Evolutionary conservation across 2,113 vertebrate species (phyloP), one percentile per base, ranked within the genome.

Genomic region (Oreochromis aureus): DNA sequence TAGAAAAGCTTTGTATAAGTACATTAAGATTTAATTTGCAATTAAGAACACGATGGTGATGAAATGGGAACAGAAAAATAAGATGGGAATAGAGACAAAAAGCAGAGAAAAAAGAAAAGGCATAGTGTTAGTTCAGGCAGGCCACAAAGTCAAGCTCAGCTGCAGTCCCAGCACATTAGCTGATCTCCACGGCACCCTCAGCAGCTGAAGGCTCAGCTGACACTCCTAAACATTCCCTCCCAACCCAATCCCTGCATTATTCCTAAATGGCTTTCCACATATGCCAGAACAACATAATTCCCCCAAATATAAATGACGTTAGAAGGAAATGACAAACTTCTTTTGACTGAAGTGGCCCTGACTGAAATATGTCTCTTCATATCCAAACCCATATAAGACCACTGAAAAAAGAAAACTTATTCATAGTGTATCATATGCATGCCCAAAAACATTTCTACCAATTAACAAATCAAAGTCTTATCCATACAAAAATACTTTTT

Each of bases 131-230:
- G 73, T 78, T 78, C 46, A 78, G 46, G 27, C 73, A 51, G 46
- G 73, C 46, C 73, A 78, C 73, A 51, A 78, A 51, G 73, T 53
- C 73, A 5, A 78, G 27, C 27, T 53, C 18, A 53, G 71, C 71
- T 30, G 15, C 1, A 76, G 71, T 19, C 44, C 24, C 24, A 76
- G 71, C 22, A 46, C 39, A 48, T 48, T 48, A 76, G 41, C 41
- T 11, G 44, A 59, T 2, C 54, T 24, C 54, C 22, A 12, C 2
- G 10, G 2, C 44, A 48, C 13, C 41, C 0, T 0, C 22, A 76
- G 16, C 71, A 48, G 44, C 71, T 76, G 71, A 76, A 48, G 3
- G 9, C 44, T 51, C 6, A 78, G 27, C 46, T 53, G 46, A 53
- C 73, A 53, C 27, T 53, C 27, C 3, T 78, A 51, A 19, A 76